These are phyloP conservation scores for Cynopterus brachyotis DNA, from an alignment of 2,113 vertebrate genomes.

Conservation along the genomic window DNA sequence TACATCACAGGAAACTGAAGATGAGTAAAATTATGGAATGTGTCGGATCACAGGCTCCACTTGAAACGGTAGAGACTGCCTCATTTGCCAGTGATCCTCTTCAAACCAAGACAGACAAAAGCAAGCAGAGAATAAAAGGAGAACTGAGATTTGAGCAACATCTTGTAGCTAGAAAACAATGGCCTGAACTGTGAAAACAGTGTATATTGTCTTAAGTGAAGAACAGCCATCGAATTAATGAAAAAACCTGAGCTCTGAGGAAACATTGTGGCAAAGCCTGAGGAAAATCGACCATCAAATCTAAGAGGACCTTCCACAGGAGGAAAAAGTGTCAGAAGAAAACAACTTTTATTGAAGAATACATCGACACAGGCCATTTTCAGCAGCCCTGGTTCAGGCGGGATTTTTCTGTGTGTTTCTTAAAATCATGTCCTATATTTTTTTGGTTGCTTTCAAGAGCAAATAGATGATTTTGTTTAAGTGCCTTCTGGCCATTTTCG, in stretches of 20 bases:
- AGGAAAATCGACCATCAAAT: conserved; percentile 70
- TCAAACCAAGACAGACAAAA: not conserved
- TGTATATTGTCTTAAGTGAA: conserved; percentile 31
- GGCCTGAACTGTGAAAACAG: conserved; percentile 35
- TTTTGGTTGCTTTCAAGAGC: conserved; percentile 30
- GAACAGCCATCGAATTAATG: conserved; percentile 59
- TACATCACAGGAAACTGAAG: not conserved
- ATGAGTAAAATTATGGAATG: not conserved
- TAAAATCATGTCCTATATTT: not conserved
- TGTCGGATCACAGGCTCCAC: not conserved
- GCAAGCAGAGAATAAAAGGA: not conserved
- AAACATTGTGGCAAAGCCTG: conserved; percentile 63
- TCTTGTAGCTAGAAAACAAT: not conserved
- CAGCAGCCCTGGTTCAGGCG: not conserved
- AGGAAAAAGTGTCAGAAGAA: conserved; percentile 33
- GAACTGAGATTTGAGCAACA: not conserved
- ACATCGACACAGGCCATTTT: not conserved
- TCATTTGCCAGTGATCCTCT: not conserved
- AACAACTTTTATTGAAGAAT: conserved; percentile 64
- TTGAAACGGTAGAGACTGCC: fast-evolving
- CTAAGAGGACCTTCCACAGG: not conserved
- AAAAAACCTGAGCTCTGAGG: conserved; percentile 59
- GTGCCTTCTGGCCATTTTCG: conserved; percentile 27
- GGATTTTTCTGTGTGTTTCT: conserved; percentile 29
- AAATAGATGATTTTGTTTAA: conserved; percentile 45